Conservation (phyloP, 2,888 invertebrate genomes). For the Hetaerina titia region DNA sequence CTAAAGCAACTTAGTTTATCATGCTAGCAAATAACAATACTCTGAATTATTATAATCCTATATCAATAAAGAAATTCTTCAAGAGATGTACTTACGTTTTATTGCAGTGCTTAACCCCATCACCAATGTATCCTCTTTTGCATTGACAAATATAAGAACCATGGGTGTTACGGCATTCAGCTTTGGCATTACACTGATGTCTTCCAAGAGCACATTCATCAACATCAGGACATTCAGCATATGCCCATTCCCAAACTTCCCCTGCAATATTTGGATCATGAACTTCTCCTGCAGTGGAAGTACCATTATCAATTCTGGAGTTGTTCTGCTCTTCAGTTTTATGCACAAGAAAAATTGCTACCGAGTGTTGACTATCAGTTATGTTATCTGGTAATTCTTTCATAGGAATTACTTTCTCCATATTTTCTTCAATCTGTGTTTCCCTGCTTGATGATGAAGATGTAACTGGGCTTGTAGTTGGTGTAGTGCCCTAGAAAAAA, state of each 20-base stretch:
- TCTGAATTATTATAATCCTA: neutral
- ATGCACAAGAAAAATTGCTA: neutral
- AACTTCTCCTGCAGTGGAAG: neutral
- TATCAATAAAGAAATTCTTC: neutral
- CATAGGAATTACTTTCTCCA: neutral
- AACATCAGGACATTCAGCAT: constrained; percentile 94
- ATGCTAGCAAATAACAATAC: neutral
- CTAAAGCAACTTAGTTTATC: too few species aligned
- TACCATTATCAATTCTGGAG: neutral
- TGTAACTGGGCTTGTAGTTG: neutral
- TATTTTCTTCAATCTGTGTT: neutral
- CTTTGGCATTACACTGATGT: constrained; percentile 94
- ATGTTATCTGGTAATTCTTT: neutral
- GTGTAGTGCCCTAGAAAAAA: neutral
- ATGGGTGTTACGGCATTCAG: constrained; percentile 94
- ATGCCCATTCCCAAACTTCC: constrained; percentile 86
- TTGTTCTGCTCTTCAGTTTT: neutral
- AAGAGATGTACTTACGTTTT: constrained; percentile 81
- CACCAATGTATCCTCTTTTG: constrained; percentile 91
- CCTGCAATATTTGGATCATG: neutral
- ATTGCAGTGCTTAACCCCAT: constrained; percentile 89
- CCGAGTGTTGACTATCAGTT: neutral
- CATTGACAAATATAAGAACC: constrained; percentile 95
- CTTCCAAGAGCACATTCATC: constrained; percentile 94
- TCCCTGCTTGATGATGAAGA: neutral